These are phyloP conservation scores for Halichoeres trimaculatus DNA, from an alignment of 2,113 vertebrate species.

Conservation along the genomic window DNA sequence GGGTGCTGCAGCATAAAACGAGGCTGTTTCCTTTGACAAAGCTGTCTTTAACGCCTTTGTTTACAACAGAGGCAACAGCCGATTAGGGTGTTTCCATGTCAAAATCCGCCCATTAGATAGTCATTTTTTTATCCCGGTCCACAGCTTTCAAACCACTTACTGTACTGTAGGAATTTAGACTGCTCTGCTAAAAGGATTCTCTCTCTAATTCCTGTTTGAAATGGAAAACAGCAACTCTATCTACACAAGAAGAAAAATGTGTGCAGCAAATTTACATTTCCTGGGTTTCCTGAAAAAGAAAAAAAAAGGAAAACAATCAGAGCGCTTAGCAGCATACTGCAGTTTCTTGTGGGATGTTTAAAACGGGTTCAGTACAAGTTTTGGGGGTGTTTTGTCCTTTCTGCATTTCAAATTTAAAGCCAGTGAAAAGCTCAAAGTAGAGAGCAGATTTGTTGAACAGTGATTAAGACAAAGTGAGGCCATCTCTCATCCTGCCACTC, in stretches of 20 bases:
- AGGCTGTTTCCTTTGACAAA: slow-evolving; percentile 69
- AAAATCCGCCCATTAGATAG: slow-evolving; percentile 76
- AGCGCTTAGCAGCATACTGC: slow-evolving; percentile 27
- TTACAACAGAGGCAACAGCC: slow-evolving; percentile 73
- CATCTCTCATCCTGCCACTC: slow-evolving; percentile 70
- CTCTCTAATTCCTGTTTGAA: slow-evolving; percentile 70
- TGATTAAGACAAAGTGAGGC: slow-evolving; percentile 63
- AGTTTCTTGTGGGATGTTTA: slow-evolving; percentile 26
- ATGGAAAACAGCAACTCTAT: slow-evolving; percentile 68
- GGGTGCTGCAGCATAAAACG: slow-evolving; percentile 40
- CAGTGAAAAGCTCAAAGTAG: slow-evolving; percentile 18
- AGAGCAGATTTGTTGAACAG: slow-evolving; percentile 39
- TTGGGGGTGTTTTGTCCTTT: background rate
- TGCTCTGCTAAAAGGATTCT: slow-evolving; percentile 57
- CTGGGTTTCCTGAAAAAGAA: slow-evolving; percentile 29
- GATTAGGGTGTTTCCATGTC: slow-evolving; percentile 78
- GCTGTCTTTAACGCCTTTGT: slow-evolving; percentile 69
- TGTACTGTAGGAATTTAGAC: slow-evolving; percentile 57
- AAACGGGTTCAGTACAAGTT: slow-evolving; percentile 16
- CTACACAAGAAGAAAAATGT: slow-evolving; percentile 48
- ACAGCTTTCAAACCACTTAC: slow-evolving; percentile 78
- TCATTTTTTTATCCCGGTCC: slow-evolving; percentile 63
- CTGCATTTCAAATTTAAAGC: slow-evolving; percentile 18
- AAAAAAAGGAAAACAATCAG: slow-evolving; percentile 10
- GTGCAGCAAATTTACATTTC: slow-evolving; percentile 48